These are phyloP conservation scores for Drosophila tropicalis DNA, from an alignment of 1,140 invertebrate species.

Conservation along the genomic window DNA sequence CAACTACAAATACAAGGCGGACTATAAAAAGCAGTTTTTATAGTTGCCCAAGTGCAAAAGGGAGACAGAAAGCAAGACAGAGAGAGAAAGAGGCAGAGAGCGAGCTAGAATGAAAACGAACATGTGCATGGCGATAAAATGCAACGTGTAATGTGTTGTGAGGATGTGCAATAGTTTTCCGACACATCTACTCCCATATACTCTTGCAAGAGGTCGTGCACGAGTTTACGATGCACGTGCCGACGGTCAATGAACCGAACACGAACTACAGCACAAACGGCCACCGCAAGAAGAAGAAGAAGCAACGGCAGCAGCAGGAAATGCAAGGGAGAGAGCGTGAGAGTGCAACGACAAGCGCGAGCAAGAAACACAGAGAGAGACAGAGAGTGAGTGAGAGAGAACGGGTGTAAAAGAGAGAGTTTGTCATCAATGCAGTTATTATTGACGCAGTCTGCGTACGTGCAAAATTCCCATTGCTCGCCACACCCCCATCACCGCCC, in stretches of 20 bases:
- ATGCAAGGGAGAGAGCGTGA: conserved; percentile 7
- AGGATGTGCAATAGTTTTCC: conserved; percentile 66
- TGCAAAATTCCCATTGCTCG: conserved; percentile 28
- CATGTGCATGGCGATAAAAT: conserved; percentile 77
- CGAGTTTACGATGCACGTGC: conserved; percentile 70
- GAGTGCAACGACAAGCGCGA: neutral
- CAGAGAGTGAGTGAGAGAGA: neutral
- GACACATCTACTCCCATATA: conserved; percentile 29
- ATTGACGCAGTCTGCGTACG: conserved; percentile 72
- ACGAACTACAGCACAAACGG: neutral
- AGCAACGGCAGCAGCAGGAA: conserved; percentile 7
- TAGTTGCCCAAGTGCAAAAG: conserved; percentile 42
- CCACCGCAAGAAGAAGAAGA: neutral
- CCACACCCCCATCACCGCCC: neutral
- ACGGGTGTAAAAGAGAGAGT: conserved; percentile 24
- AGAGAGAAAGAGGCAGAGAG: conserved; percentile 10
- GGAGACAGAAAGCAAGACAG: conserved; percentile 9
- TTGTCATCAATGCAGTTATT: conserved; percentile 71
- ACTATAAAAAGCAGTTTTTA: conserved; percentile 56
- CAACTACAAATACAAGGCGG: conserved; percentile 49
- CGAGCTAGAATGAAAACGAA: conserved; percentile 28
- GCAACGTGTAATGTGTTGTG: conserved; percentile 59
- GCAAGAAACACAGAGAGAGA: neutral
- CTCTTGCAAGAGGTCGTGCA: conserved; percentile 66
- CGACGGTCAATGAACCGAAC: conserved; percentile 74